Evolutionary conservation across 2,113 vertebrate genomes (phyloP), one percentile per base, ranked within the genome.

Genomic region (Coryphaenoides rupestris): DNA sequence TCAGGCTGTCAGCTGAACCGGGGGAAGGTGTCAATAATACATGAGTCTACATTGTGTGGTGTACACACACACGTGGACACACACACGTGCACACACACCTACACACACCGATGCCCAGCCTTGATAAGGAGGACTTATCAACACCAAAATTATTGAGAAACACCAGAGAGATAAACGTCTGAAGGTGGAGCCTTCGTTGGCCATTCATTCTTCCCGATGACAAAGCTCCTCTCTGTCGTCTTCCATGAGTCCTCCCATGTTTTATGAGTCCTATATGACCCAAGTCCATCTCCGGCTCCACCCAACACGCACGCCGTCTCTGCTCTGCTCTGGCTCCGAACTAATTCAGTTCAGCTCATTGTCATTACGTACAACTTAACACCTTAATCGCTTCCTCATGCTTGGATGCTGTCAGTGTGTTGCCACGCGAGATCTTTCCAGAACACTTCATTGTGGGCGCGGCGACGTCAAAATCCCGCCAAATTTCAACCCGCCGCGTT

Each of bases 11-110:
- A 69, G 72, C 78, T 72, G 63, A 58, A 70, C 33, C 13, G 33
- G 13, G 13, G 33, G 2, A 40, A 2, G 6, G 78, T n/a, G n/a
- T 90, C 85, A 90, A 89, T 87, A 86, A 87, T 88, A 81, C 40
- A 88, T 86, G 68, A 89, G 72, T 63, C 55, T 40, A 40, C 4
- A 40, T 40, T 62, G 66, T 57, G 49, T 81, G 73, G 67, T 50
- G 68, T 40, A 60, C 49, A 54, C 58, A 54, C 62, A 66, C 54
- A 62, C 54, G 53, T 74, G 68, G 40, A 60, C 49, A 54, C 58
- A 54, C 62, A 66, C 54, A 62, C 54, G 53, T 57, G 28, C 40
- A 59, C 60, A 50, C n/a, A 54, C 54, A 55, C 62, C 19, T 21
- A 3, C 62, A 55, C 21, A 50, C 58, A 68, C 65, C 58, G 12